Evolutionary conservation across 2,797 vertebrate species (phyloP).

Genomic region (Zenarchopterus dispar): DNA sequence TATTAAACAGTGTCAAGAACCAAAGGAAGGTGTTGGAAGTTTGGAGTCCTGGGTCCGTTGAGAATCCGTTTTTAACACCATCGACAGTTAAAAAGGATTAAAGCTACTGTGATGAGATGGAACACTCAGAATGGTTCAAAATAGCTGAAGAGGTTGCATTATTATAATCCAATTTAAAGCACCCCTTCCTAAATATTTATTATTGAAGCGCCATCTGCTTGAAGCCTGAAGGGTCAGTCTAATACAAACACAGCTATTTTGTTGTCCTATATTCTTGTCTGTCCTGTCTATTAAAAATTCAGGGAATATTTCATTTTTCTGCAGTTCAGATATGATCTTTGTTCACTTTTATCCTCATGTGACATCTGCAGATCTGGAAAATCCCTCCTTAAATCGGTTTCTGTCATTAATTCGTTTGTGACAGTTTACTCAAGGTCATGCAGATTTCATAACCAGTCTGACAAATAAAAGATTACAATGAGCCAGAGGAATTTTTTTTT

Average conservation of each 20-base stretch:
- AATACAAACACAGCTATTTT: conserved; percentile 61
- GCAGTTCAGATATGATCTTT: conserved; percentile 22
- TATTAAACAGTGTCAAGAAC: conserved; percentile 4
- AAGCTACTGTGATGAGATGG: conserved; percentile 73
- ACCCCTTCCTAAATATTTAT: conserved; percentile 80
- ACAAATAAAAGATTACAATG: conserved; percentile 37
- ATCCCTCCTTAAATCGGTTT: conserved; percentile 23
- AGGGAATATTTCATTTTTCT: conserved; percentile 34
- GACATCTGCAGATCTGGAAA: conserved; percentile 37
- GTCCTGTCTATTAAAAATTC: conserved; percentile 46
- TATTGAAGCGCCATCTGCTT: conserved; percentile 81
- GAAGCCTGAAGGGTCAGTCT: conserved; percentile 73
- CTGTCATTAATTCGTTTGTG: conserved; percentile 12
- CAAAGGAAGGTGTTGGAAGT: conserved; percentile 48
- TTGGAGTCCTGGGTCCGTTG: conserved; percentile 62
- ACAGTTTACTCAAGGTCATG: conserved; percentile 20
- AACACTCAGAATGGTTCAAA: conserved; percentile 76
- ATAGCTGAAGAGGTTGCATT: conserved; percentile 81
- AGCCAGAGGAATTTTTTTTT: conserved; percentile 41
- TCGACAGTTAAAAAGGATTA: conserved; percentile 82
- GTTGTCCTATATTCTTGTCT: conserved; percentile 68
- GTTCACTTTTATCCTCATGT: conserved; percentile 43
- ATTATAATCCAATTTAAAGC: conserved; percentile 86
- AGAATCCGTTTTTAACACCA: conserved; percentile 82
- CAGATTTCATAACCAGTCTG: conserved; percentile 4